phyloP scores from a whole-genome alignment of 2,113 vertebrate species.

The Nibea coibor region DNA sequence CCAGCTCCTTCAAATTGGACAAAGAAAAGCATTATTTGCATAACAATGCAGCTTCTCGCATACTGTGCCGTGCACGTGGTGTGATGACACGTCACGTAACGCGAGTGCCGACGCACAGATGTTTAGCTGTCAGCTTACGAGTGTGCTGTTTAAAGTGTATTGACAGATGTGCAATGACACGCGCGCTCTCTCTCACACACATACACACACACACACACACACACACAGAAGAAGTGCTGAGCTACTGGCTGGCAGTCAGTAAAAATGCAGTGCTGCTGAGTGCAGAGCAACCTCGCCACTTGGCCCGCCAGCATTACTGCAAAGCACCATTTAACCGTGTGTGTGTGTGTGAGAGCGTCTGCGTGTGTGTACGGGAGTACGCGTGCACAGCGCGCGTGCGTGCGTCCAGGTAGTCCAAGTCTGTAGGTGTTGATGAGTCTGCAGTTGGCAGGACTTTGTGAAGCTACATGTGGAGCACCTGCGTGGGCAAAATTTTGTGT shows the following conservation, averaged over 20 bases:
- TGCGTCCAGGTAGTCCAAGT: conserved; percentile 9
- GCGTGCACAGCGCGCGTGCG: neutral
- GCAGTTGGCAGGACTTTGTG: conserved; percentile 36
- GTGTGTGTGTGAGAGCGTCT: neutral
- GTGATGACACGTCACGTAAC: conserved; percentile 38
- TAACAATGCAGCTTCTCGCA: neutral
- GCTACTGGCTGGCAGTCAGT: conserved; percentile 44
- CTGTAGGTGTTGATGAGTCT: conserved; percentile 48
- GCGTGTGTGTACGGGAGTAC: neutral
- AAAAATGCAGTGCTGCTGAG: conserved; percentile 43
- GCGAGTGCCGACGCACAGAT: conserved; percentile 14
- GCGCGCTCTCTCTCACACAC: neutral
- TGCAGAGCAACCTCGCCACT: conserved; percentile 58
- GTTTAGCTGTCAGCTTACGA: conserved; percentile 24
- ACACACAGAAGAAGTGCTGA: conserved; percentile 23
- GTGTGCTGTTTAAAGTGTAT: conserved; percentile 12
- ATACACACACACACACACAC: neutral
- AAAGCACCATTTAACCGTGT: conserved; percentile 59
- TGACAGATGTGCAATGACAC: conserved; percentile 43
- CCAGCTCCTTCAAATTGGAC: conserved; percentile 43
- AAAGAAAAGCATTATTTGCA: conserved; percentile 40
- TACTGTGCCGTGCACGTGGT: neutral
- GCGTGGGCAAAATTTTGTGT: conserved; percentile 5
- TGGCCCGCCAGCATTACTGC: conserved; percentile 39
- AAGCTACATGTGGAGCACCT: conserved; percentile 2